Evolutionary conservation across 2,888 invertebrate genomes (phyloP), one percentile per base, ranked within the genome.

Genomic region (Julus scanicus): DNA sequence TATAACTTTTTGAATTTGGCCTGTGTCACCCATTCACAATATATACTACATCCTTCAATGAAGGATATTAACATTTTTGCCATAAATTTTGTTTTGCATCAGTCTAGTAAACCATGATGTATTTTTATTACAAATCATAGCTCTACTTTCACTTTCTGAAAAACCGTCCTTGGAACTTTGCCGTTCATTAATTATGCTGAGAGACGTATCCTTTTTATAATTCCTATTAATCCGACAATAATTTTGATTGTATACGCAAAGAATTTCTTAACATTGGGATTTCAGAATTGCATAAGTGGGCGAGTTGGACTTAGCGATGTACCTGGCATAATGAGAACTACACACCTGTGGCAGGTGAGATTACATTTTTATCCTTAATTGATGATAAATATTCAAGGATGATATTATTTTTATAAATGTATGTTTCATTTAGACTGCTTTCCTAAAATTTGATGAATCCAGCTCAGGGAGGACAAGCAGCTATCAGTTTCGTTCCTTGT

Each of bases 141-240:
- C 88, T 40, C 17, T 88, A 29, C 57, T 94, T 93, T 91, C 91
- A 2, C 49, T 94, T 84, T 92, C 93, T 71, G 94, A 94, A 89
- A 94, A 94, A 91, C 95, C 95, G 80, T 94, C 94, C 90, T 92
- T 94, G 90, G 95, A 94, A 92, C 92, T 95, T 90, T 95, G 95
- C 91, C 94, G 95, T 92, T 94, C 95, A 91, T 93, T 95, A 87
- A 94, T 95, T 89, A 95, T 95, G 94, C 92, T 95, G 91, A 92
- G 95, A 89, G 95, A 95, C 92, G 90, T 90, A 90, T 90, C 90
- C 90, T 90, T 90, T 88, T 86, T 39, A 49, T n/a, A 20, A 88
- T 39, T 40, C 49, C 4, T 15, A 89, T 49, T 88, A 11, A 86
- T 80, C 37, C 17, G 37, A 37, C 3, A 84, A 39, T 8, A 84